Conservation (phyloP, 2,113 vertebrate species). For the Synodontis membranacea region DNA sequence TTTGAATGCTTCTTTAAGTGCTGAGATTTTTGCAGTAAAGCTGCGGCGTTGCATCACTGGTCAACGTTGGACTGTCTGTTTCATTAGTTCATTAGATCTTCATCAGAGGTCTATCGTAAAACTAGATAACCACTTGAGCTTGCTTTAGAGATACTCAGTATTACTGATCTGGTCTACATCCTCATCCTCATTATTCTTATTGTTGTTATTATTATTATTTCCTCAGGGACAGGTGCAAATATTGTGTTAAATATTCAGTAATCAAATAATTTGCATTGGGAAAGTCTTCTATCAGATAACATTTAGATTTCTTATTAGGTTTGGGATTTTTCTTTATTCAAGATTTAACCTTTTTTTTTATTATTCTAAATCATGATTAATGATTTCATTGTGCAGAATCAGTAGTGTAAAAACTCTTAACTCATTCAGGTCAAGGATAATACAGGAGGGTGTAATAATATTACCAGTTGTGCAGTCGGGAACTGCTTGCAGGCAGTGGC, state of each 20-base stretch:
- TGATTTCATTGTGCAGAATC: background rate
- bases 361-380: background rate
- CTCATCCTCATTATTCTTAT: background rate
- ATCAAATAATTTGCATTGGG: background rate
- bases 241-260: background rate
- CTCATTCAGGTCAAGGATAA: background rate
- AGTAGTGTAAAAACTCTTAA: background rate
- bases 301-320: background rate
- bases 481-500: background rate
- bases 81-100: background rate
- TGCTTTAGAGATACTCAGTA: background rate
- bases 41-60: no score
- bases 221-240: background rate
- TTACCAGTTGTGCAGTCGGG: background rate
- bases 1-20: background rate
- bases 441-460: background rate
- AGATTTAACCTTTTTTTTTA: background rate
- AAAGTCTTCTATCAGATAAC: background rate
- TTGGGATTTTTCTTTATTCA: background rate
- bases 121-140: background rate
- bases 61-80: background rate
- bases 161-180: background rate
- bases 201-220: background rate
- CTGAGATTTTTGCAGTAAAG: conserved; percentile 3
- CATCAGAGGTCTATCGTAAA: background rate